Percentiles rank a stretch among this genome's conserved stretches.
phyloP scores from a whole-genome alignment of 1,140 invertebrate species.

The Ceratina calcarata region DNA sequence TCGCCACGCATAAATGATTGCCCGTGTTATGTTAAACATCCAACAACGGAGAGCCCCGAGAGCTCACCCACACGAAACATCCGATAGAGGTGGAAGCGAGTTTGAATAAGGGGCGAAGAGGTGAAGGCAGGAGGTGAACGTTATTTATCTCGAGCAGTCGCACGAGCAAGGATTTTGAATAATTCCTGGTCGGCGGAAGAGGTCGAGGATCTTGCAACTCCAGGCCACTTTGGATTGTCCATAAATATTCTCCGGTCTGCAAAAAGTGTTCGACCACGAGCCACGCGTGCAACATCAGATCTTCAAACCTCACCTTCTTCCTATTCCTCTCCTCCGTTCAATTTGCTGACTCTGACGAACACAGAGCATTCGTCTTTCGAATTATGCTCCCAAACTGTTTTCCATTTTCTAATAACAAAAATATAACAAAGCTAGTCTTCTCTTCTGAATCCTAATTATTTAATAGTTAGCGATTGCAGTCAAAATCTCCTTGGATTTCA shows the following conservation, averaged over 20 bases:
- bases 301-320: not conserved
- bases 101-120: slow-evolving; percentile 71
- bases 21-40: slow-evolving; percentile 80
- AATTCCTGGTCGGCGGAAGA: slow-evolving; percentile 67
- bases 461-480: not conserved
- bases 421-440: too few relatives aligned
- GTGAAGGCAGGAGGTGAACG: slow-evolving; percentile 67
- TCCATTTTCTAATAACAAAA: not conserved
- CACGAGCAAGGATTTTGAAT: slow-evolving; percentile 78
- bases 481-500: not conserved
- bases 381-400: not conserved
- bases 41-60: slow-evolving; percentile 56
- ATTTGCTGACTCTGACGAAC: slow-evolving; percentile 4
- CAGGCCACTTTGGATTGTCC: slow-evolving; percentile 49
- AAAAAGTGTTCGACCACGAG: slow-evolving; percentile 30
- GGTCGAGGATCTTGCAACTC: slow-evolving; percentile 52
- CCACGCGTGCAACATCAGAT: not conserved
- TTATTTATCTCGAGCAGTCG: slow-evolving; percentile 79
- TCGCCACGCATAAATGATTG: slow-evolving; percentile 79
- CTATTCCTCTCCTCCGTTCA: not conserved
- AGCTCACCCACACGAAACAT: slow-evolving; percentile 72
- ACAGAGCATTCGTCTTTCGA: not conserved
- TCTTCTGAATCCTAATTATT: not conserved
- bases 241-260: slow-evolving; percentile 49
- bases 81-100: slow-evolving; percentile 61